Conservation (phyloP, 2,797 vertebrate genomes). For the Coregonus sp. region DNA sequence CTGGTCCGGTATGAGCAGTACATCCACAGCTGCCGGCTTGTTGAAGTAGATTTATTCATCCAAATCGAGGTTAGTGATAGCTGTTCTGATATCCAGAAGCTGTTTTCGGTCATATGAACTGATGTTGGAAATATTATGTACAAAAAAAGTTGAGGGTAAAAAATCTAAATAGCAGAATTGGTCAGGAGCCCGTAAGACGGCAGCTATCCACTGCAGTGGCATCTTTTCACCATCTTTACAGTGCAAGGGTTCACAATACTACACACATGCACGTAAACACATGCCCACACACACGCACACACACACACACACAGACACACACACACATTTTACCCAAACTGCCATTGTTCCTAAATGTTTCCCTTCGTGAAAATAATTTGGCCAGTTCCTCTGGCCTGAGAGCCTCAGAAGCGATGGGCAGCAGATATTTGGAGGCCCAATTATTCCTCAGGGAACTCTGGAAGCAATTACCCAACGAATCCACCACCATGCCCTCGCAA, state of each 20-base stretch:
- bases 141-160: too few species aligned
- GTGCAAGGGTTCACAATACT: conserved; percentile 1
- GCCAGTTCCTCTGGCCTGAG: conserved; percentile 37
- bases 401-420: conserved; percentile 52
- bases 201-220: too few species aligned
- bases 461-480: conserved; percentile 72
- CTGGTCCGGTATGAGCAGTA: too few species aligned
- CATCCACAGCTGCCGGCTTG: too few species aligned
- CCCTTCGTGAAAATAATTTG: conserved; percentile 52
- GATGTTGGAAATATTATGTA: too few species aligned
- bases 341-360: conserved; percentile 39
- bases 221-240: too few species aligned
- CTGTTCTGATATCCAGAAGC: too few species aligned
- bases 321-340: conserved; percentile 37
- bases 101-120: too few species aligned
- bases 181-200: too few species aligned
- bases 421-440: conserved; percentile 63
- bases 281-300: conserved; percentile 20
- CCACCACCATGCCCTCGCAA: conserved; percentile 63
- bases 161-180: too few species aligned
- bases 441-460: conserved; percentile 74
- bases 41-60: too few species aligned
- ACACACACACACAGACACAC: not conserved
- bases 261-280: conserved; percentile 13
- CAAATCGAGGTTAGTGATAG: too few species aligned